These are phyloP conservation scores for Tillus elongatus DNA, from an alignment of 2,888 invertebrate species.

Conservation along the genomic window DNA sequence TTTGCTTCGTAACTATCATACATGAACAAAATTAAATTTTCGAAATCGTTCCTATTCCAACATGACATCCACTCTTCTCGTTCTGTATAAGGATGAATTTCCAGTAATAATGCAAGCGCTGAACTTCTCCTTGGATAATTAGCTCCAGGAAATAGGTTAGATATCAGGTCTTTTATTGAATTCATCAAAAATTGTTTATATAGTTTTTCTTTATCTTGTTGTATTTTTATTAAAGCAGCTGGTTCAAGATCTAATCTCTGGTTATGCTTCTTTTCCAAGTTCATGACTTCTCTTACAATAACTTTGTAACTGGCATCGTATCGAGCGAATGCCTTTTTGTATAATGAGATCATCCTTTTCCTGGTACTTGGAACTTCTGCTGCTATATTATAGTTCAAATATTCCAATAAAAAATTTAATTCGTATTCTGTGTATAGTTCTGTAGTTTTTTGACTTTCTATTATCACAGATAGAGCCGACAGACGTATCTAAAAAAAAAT, in stretches of 20 bases:
- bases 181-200: conserved; percentile 23
- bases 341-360: conserved; percentile 56
- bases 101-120: conserved; percentile 30
- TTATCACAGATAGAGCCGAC: conserved; percentile 57
- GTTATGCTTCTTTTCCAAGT: conserved; percentile 2
- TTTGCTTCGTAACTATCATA: conserved; percentile 69
- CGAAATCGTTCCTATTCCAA: conserved; percentile 28
- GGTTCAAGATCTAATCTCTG: neutral
- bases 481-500: conserved; percentile 51
- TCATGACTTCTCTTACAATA: conserved; percentile 18
- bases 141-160: conserved; percentile 29
- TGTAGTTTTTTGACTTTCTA: conserved; percentile 66
- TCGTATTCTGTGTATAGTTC: conserved; percentile 55
- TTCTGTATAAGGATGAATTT: conserved; percentile 18
- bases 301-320: conserved; percentile 43
- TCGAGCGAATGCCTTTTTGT: conserved; percentile 59
- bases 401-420: conserved; percentile 52
- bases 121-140: conserved; percentile 30
- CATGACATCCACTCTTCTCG: conserved; percentile 27
- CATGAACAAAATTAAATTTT: conserved; percentile 30
- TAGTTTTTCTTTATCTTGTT: conserved; percentile 16
- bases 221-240: too few relatives aligned
- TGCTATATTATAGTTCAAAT: conserved; percentile 59
- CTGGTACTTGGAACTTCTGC: conserved; percentile 59
- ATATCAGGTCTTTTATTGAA: conserved; percentile 22